Evolutionary conservation across 2,113 vertebrate genomes (phyloP), one percentile per base, ranked within the genome.

Genomic region (Festucalex cinctus): DNA sequence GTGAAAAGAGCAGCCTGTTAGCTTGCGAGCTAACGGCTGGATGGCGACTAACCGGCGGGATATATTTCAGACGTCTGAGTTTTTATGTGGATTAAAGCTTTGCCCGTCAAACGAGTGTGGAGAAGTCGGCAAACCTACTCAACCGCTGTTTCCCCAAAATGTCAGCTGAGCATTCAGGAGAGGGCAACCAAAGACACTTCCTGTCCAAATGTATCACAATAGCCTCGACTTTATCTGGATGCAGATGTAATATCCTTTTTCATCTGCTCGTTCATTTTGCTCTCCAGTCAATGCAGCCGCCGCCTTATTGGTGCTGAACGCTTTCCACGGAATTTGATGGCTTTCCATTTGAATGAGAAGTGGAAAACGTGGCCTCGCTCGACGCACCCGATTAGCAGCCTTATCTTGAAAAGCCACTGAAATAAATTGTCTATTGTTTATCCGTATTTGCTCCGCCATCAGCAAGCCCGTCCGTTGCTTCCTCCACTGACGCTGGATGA

Each of bases 391-490:
- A 83, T 64, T 75, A 80, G 63, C 78, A 79, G 74, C 54, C 69
- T 83, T 83, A 87, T 88, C 84, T 81, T 74, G 83, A 76, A 86
- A 81, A 82, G 79, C 65, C 78, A 75, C 36, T 37, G 48, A 66
- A 70, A 65, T 70, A 72, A 81, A 63, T 60, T 63, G 58, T 78
- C 82, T 74, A 46, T 76, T 80, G 59, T 74, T 8, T 51, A 1
- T 69, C 17, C 49, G 44, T 74, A 65, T 68, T 70, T 73, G 62
- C 64, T 70, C 41, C 24, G 0, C 35, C n/a, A n/a, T n/a, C n/a
- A n/a, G n/a, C n/a, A n/a, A n/a, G n/a, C 44, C 61, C 46, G 36
- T 46, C 63, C 56, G 3, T 49, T 67, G 24, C 28, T n/a, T 75
- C 41, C 28, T 80, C 72, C 46, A 76, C 77, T 83, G 65, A 53